phyloP scores from a whole-genome alignment of 2,888 invertebrate genomes.

The Drosophila suboccidentalis region DNA sequence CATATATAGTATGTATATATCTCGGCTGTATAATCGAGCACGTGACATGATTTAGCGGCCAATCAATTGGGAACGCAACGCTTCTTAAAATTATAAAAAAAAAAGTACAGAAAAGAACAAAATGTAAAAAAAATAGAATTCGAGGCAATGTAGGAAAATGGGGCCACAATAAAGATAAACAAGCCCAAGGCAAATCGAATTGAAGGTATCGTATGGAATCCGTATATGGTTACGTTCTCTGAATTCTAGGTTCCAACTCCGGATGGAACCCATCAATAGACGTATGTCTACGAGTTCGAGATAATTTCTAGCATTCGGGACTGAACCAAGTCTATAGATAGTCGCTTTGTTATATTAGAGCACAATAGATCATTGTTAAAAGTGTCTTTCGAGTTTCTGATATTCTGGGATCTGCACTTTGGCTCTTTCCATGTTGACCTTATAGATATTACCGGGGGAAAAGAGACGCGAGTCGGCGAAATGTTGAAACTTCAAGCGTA shows the following conservation, averaged over 20 bases:
- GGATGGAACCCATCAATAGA: constrained; percentile 16
- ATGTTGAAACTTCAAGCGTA: constrained; percentile 62
- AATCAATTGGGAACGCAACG: constrained; percentile 38
- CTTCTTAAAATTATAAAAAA: constrained; percentile 25
- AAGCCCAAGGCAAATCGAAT: constrained; percentile 19
- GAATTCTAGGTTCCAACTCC: not conserved
- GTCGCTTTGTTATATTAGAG: constrained; percentile 11
- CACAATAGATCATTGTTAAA: constrained; percentile 21
- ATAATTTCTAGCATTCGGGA: not conserved
- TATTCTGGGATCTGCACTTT: constrained; percentile 36
- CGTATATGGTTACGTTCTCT: not conserved
- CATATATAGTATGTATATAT: constrained; percentile 58
- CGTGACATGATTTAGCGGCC: constrained; percentile 57
- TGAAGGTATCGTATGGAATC: constrained; percentile 11
- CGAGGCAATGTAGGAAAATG: constrained; percentile 29
- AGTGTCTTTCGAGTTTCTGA: not conserved
- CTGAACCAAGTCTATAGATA: constrained; percentile 22
- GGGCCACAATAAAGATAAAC: constrained; percentile 68
- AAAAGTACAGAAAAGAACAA: not conserved
- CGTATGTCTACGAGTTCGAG: constrained; percentile 4
- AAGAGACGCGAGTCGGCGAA: constrained; percentile 40
- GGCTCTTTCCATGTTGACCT: constrained; percentile 22
- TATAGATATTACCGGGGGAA: not conserved
- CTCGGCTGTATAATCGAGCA: constrained; percentile 56
- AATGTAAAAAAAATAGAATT: not conserved